A percentile compares a stretch with the other conserved stretches of the same genome.
Evolutionary conservation across 2,888 invertebrate genomes (phyloP).

Genomic region (Saturnia japonica): DNA sequence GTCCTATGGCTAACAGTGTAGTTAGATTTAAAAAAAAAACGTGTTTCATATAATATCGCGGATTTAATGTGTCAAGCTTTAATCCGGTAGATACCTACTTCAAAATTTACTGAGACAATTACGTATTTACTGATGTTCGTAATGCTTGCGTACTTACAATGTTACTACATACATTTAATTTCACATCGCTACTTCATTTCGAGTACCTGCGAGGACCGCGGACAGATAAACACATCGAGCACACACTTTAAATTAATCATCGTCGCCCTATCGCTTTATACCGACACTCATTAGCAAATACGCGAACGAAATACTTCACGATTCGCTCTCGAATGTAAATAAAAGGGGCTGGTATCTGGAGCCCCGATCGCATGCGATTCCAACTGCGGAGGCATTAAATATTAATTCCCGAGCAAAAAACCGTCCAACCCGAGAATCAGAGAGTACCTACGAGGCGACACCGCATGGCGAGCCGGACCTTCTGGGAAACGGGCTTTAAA

Average conservation of each 20-base stretch:
- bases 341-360: constrained; percentile 57
- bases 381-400: constrained; percentile 65
- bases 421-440: constrained; percentile 42
- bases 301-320: constrained; percentile 20
- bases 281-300: constrained; percentile 11
- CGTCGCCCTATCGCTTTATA: constrained; percentile 6
- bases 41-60: background rate
- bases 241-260: constrained; percentile 12
- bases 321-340: constrained; percentile 48
- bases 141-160: background rate
- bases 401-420: constrained; percentile 68
- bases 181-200: constrained; percentile 10
- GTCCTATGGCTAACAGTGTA: too few relatives aligned
- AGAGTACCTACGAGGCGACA: constrained; percentile 51
- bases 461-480: constrained; percentile 49
- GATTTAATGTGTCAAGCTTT: background rate
- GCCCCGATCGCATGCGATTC: constrained; percentile 61
- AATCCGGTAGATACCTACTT: background rate
- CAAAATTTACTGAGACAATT: background rate
- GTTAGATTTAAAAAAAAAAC: too few relatives aligned
- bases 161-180: constrained; percentile 1
- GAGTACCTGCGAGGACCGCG: constrained; percentile 7
- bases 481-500: constrained; percentile 68
- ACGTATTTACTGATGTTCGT: background rate
- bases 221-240: constrained; percentile 8